Conservation (phyloP, 2,888 invertebrate species). For the Nomada goodeniana region DNA sequence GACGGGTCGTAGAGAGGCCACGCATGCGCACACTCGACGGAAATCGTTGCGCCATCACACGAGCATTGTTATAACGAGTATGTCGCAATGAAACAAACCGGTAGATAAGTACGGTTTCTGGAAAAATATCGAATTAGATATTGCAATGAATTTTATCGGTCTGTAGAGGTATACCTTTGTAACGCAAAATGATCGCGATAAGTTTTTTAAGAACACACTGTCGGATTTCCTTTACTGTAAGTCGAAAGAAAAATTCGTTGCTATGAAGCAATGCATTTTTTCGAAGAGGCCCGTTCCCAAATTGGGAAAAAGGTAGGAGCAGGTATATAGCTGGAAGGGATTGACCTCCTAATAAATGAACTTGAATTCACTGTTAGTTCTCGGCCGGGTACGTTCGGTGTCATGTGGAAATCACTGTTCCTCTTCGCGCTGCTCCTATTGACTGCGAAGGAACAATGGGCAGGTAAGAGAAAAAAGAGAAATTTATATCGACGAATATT, state of each 20-base stretch:
- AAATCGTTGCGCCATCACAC: neutral
- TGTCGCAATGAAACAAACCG: neutral
- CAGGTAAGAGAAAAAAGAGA: slow-evolving; percentile 55
- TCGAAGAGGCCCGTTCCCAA: neutral
- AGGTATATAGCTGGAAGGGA: slow-evolving; percentile 50
- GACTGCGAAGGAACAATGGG: slow-evolving; percentile 27
- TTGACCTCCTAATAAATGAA: slow-evolving; percentile 50
- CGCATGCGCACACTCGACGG: neutral
- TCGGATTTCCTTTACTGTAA: neutral
- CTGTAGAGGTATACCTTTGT: neutral
- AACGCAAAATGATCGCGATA: neutral
- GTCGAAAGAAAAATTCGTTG: neutral
- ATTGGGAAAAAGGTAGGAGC: slow-evolving; percentile 49
- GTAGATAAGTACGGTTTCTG: neutral
- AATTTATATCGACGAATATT: neutral
- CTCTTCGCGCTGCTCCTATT: slow-evolving; percentile 39
- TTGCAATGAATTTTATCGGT: neutral
- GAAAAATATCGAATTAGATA: neutral
- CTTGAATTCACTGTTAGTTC: slow-evolving; percentile 70
- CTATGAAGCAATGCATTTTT: slow-evolving; percentile 29
- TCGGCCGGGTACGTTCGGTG: slow-evolving; percentile 60
- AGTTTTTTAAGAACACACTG: neutral
- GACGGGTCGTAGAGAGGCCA: neutral
- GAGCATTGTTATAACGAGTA: neutral
- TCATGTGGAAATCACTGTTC: slow-evolving; percentile 56